phyloP scores from a whole-genome alignment of 1,140 invertebrate genomes.

The Lethocerus indicus region DNA sequence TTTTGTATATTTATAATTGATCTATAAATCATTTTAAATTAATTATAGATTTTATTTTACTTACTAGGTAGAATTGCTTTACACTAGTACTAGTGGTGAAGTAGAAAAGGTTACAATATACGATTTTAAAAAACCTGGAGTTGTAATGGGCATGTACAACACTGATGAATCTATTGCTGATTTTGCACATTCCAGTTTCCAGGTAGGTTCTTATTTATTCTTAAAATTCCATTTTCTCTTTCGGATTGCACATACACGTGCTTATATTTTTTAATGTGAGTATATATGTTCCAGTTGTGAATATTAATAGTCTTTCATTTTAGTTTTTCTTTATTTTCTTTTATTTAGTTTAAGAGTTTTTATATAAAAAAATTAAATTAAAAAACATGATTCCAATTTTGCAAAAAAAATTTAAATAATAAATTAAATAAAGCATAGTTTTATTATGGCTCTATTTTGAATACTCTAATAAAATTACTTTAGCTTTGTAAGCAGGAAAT shows the following conservation, averaged over 20 bases:
- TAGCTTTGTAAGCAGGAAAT: no score
- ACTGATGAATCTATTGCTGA: conserved; percentile 67
- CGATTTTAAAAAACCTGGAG: conserved; percentile 44
- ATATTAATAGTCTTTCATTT: no score
- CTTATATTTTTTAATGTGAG: no score
- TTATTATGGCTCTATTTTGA: no score
- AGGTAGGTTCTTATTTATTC: conserved; percentile 23
- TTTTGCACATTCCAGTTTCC: conserved; percentile 75
- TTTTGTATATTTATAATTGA: not conserved
- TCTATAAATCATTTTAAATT: not conserved
- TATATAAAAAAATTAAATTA: not conserved
- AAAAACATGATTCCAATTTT: not conserved
- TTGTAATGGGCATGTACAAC: conserved; percentile 78
- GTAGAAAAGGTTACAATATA: conserved; percentile 24
- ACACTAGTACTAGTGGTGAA: conserved; percentile 37
- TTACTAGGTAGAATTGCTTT: conserved; percentile 45
- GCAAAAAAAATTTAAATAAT: not conserved
- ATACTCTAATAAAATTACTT: no score
- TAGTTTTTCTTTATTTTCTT: no score
- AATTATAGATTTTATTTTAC: conserved; percentile 6
- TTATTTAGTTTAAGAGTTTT: no score
- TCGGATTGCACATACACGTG: not conserved
- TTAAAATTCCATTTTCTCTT: not conserved
- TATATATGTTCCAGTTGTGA: no score
- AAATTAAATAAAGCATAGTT: no score